A percentile compares a stretch with the other conserved stretches of the same genome.
phyloP scores from a whole-genome alignment of 2,888 invertebrate species.

The Patella ulyssiponensis region DNA sequence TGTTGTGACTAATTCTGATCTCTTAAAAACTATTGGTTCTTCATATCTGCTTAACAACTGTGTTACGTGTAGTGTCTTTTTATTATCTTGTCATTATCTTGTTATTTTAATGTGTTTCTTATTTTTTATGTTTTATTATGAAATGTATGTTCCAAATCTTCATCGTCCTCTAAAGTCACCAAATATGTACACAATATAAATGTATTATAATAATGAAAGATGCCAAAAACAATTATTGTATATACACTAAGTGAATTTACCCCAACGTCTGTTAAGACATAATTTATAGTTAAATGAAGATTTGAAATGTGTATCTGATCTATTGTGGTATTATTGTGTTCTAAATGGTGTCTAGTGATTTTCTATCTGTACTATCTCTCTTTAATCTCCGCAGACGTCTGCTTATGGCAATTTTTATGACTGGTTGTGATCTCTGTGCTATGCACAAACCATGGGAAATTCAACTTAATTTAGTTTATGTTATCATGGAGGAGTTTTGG shows the following conservation, averaged over 20 bases:
- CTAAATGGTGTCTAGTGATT: slow-evolving; percentile 19
- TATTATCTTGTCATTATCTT: too few species aligned
- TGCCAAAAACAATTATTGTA: too few species aligned
- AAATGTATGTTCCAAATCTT: too few species aligned
- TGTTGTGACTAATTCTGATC: not conserved
- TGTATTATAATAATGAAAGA: too few species aligned
- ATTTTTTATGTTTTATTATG: too few species aligned
- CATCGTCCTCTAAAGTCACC: too few species aligned
- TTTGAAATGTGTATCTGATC: not conserved
- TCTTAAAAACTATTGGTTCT: not conserved
- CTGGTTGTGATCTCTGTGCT: slow-evolving; percentile 86
- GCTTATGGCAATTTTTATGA: slow-evolving; percentile 86
- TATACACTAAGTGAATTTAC: too few species aligned
- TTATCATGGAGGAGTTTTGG: slow-evolving; percentile 77
- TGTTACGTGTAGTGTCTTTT: not conserved
- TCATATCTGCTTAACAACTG: not conserved
- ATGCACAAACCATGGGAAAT: slow-evolving; percentile 88
- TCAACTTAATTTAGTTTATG: slow-evolving; percentile 85
- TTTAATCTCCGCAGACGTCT: slow-evolving; percentile 74
- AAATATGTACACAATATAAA: too few species aligned
- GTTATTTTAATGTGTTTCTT: too few species aligned
- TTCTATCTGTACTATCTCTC: slow-evolving; percentile 11
- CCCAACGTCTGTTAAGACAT: too few species aligned
- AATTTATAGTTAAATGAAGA: not conserved
- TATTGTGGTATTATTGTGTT: slow-evolving; percentile 14